Evolutionary conservation across 2,113 vertebrate species (phyloP).

Genomic region (Hypocryptadius cinnamomeus): DNA sequence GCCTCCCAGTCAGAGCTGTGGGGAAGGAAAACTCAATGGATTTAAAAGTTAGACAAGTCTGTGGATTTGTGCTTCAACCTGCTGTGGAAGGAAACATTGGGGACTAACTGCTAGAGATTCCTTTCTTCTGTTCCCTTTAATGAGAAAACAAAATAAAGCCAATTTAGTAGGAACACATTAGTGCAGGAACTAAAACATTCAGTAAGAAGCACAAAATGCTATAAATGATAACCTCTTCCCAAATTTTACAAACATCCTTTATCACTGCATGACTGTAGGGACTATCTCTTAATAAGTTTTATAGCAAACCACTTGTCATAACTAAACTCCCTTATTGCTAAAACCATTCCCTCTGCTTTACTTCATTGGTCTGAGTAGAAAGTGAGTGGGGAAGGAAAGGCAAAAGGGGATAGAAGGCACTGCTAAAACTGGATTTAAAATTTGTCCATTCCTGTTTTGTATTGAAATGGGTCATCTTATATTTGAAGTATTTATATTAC

Average conservation of each 20-base stretch:
- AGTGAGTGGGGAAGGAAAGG: not conserved
- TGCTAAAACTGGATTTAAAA: not conserved
- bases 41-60: not conserved
- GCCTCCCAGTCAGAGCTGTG: not conserved
- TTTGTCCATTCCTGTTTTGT: not conserved
- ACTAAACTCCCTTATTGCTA: not conserved
- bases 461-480: not conserved
- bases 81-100: not conserved
- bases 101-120: not conserved
- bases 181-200: not conserved
- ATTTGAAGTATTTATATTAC: not conserved
- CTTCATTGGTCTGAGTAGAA: not conserved
- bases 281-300: not conserved
- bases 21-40: not conserved
- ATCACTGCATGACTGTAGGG: not conserved
- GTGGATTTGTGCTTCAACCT: not conserved
- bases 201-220: not conserved
- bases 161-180: not conserved
- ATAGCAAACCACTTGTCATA: not conserved
- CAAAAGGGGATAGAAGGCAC: not conserved
- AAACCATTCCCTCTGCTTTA: not conserved
- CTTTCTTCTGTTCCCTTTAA: not conserved
- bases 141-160: not conserved
- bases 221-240: not conserved
- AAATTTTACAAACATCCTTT: not conserved